phyloP scores from a whole-genome alignment of 2,797 vertebrate species.

The Coregonus suidteri region DNA sequence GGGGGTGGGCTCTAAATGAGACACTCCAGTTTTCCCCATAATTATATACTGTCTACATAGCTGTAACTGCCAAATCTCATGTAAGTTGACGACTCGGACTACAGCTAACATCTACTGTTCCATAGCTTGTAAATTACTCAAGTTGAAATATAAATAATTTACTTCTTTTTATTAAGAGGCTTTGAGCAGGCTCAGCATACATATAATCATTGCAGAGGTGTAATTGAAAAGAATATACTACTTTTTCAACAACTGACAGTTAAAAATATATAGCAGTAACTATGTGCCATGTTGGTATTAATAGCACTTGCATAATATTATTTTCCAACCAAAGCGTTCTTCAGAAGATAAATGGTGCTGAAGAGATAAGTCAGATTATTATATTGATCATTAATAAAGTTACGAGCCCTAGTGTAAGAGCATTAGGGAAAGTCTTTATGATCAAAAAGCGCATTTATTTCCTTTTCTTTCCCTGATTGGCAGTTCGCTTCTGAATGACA shows the following conservation, averaged over 20 bases:
- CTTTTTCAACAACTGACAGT: constrained; percentile 79
- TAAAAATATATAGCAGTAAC: constrained; percentile 81
- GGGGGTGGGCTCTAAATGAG: constrained; percentile 46
- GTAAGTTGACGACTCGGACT: constrained; percentile 73
- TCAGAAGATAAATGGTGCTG: constrained; percentile 86
- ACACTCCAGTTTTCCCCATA: constrained; percentile 61
- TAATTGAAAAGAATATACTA: constrained; percentile 81
- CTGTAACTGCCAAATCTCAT: constrained; percentile 83
- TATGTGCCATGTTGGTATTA: constrained; percentile 90
- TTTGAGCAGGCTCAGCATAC: constrained; percentile 97
- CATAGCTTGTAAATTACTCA: constrained; percentile 82
- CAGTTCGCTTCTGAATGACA: constrained; percentile 76
- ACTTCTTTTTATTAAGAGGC: constrained; percentile 84
- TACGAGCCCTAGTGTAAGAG: constrained; percentile 77
- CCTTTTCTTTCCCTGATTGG: constrained; percentile 80
- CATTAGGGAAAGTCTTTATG: constrained; percentile 83
- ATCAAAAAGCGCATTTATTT: constrained; percentile 72
- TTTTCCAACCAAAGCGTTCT: constrained; percentile 95
- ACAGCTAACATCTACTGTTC: constrained; percentile 81
- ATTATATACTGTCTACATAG: constrained; percentile 79
- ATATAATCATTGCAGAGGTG: constrained; percentile 82
- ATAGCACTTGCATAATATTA: constrained; percentile 86
- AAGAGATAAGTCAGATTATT: constrained; percentile 67
- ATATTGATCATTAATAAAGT: constrained; percentile 61
- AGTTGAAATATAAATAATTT: constrained; percentile 75